Percentiles rank a stretch among this genome's conserved stretches.
These are phyloP conservation scores for Chrysina gloriosa DNA, from an alignment of 2,888 invertebrate species.

Conservation along the genomic window DNA sequence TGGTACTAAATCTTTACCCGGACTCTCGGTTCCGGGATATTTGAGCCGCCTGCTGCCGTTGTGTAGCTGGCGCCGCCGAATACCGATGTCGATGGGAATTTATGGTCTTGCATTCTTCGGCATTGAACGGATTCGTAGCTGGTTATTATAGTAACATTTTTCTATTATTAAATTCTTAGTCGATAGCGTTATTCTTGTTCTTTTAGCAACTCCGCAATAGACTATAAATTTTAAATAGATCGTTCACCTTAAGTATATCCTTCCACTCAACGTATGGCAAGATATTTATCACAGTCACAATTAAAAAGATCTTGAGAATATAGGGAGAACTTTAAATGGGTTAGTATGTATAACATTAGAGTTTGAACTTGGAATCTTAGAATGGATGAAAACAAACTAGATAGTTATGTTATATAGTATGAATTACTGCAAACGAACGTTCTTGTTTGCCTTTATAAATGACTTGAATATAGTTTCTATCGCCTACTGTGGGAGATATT, in stretches of 20 bases:
- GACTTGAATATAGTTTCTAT: no score
- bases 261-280: no score
- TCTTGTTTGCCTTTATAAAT: no score
- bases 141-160: conserved; percentile 42
- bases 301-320: no score
- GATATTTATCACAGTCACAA: no score
- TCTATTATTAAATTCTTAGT: conserved; percentile 39
- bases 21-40: neutral
- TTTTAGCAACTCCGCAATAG: conserved; percentile 6
- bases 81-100: conserved; percentile 43
- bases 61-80: conserved; percentile 40
- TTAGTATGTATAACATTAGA: no score
- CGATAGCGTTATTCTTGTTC: conserved; percentile 13
- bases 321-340: no score
- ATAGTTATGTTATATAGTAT: no score
- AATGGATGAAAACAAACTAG: no score
- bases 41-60: conserved; percentile 1
- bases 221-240: conserved; percentile 27
- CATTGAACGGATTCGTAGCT: conserved; percentile 24
- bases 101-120: conserved; percentile 40
- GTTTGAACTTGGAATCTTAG: no score
- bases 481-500: no score
- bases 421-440: no score
- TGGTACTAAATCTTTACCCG: conserved; percentile 32
- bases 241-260: neutral